Percentiles rank a stretch among this genome's conserved stretches.
Evolutionary conservation across 2,888 invertebrate species (phyloP).

Genomic region (Nemapogon koenigi): DNA sequence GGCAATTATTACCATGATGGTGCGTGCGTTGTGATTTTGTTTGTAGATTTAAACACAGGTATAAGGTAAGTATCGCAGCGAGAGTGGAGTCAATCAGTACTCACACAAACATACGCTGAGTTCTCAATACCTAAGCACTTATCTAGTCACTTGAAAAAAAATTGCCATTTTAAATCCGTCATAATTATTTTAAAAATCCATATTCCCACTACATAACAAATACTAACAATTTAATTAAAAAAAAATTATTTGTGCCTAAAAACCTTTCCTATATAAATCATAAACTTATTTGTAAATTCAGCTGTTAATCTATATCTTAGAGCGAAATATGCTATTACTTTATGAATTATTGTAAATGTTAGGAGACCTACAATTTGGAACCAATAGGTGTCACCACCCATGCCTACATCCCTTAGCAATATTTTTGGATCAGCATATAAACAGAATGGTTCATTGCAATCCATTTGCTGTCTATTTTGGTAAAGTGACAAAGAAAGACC

Average conservation of each 20-base stretch:
- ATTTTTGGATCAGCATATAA: constrained; percentile 66
- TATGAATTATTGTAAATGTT: constrained; percentile 61
- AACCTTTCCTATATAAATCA: constrained; percentile 60
- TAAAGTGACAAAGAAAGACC: constrained; percentile 68
- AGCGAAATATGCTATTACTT: constrained; percentile 59
- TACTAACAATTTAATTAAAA: background rate
- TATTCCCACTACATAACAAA: background rate
- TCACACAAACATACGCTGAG: too few species aligned
- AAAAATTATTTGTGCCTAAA: constrained; percentile 49
- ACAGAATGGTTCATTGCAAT: constrained; percentile 63
- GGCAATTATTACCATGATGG: too few species aligned
- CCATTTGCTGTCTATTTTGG: constrained; percentile 61
- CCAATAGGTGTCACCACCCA: constrained; percentile 51
- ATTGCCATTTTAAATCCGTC: too few species aligned
- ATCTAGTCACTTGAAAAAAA: too few species aligned
- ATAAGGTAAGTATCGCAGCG: too few species aligned
- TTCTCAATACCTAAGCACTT: too few species aligned
- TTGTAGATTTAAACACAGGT: too few species aligned
- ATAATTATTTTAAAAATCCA: too few species aligned
- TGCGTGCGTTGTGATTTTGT: too few species aligned
- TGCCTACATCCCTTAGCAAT: constrained; percentile 71
- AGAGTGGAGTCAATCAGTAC: too few species aligned
- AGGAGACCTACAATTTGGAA: constrained; percentile 65
- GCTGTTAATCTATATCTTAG: constrained; percentile 64
- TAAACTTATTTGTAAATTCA: constrained; percentile 61